Evolutionary conservation across 2,113 vertebrate species (phyloP).

Genomic region (Sorex fumeus): DNA sequence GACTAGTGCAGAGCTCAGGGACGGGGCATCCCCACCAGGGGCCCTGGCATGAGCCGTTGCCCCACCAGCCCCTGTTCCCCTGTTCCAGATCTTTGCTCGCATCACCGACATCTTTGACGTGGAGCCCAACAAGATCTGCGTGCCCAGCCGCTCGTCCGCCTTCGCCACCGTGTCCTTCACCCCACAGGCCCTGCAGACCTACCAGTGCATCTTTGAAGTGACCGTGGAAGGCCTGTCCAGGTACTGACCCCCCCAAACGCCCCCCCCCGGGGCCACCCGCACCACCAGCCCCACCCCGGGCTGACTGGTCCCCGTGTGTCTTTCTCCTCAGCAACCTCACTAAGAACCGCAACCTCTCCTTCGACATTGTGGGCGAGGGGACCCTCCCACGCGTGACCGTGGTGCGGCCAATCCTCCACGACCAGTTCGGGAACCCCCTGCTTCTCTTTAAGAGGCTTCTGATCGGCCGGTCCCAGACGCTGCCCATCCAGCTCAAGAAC

Average conservation of each 20-base stretch:
- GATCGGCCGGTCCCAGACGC: slow-evolving; percentile 86
- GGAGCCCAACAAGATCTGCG: slow-evolving; percentile 86
- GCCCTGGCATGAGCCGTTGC: background rate
- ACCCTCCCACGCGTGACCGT: slow-evolving; percentile 91
- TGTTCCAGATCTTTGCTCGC: slow-evolving; percentile 80
- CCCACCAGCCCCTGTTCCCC: background rate
- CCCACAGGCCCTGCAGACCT: slow-evolving; percentile 90
- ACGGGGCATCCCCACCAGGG: background rate
- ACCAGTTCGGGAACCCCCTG: slow-evolving; percentile 87
- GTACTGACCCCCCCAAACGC: slow-evolving; percentile 82
- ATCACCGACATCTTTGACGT: slow-evolving; percentile 90
- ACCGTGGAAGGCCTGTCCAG: slow-evolving; percentile 88
- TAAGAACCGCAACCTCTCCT: slow-evolving; percentile 86
- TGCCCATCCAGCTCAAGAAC: slow-evolving; percentile 92
- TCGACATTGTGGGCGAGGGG: slow-evolving; percentile 92
- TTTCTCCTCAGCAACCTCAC: slow-evolving; percentile 77
- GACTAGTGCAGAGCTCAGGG: background rate
- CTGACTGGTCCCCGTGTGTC: background rate
- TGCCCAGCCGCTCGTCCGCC: slow-evolving; percentile 89
- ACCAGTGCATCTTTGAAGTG: slow-evolving; percentile 92
- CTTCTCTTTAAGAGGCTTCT: slow-evolving; percentile 91
- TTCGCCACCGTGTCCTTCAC: slow-evolving; percentile 91
- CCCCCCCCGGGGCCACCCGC: background rate
- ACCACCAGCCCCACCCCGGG: background rate
- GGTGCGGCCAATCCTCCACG: slow-evolving; percentile 88